phyloP scores from a whole-genome alignment of 2,888 invertebrate species.

The Chouioia cunea region DNA sequence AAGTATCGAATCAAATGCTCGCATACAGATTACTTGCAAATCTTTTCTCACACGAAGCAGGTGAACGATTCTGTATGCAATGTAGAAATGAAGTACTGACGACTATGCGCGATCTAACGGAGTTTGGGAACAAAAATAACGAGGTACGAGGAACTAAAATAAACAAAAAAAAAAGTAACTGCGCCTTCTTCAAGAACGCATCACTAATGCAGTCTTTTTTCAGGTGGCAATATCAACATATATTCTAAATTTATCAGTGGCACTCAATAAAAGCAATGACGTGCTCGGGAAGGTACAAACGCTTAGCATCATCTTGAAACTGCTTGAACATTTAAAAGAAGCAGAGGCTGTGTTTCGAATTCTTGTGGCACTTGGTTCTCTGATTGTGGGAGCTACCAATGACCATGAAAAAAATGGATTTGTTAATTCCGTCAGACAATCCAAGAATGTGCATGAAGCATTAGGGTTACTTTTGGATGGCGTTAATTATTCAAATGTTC shows the following conservation, averaged over 20 bases:
- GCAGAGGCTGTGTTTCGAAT: slow-evolving; percentile 82
- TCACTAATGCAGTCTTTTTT: slow-evolving; percentile 51
- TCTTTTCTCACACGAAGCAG: slow-evolving; percentile 79
- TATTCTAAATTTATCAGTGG: slow-evolving; percentile 79
- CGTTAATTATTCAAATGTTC: slow-evolving; percentile 26
- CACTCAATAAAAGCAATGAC: slow-evolving; percentile 72
- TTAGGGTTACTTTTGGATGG: slow-evolving; percentile 19
- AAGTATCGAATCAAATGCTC: slow-evolving; percentile 83
- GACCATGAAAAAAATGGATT: slow-evolving; percentile 55
- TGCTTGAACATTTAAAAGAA: slow-evolving; percentile 74
- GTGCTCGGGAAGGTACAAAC: slow-evolving; percentile 69
- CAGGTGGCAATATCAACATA: slow-evolving; percentile 82
- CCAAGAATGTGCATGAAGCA: slow-evolving; percentile 36
- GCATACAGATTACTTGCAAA: slow-evolving; percentile 85
- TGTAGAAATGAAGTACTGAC: slow-evolving; percentile 72
- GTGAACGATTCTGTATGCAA: slow-evolving; percentile 75
- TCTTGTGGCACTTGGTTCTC: slow-evolving; percentile 84
- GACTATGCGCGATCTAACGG: slow-evolving; percentile 70
- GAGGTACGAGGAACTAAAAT: slow-evolving; percentile 69
- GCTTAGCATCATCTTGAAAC: slow-evolving; percentile 71
- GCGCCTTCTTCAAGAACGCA: not conserved
- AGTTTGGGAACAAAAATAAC: slow-evolving; percentile 73
- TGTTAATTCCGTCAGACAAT: slow-evolving; percentile 56
- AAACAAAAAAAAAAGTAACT: too few species aligned
- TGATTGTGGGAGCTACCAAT: slow-evolving; percentile 63